These are phyloP conservation scores for Thysanoteuthis rhombus DNA, from an alignment of 2,888 invertebrate genomes.

Conservation along the genomic window DNA sequence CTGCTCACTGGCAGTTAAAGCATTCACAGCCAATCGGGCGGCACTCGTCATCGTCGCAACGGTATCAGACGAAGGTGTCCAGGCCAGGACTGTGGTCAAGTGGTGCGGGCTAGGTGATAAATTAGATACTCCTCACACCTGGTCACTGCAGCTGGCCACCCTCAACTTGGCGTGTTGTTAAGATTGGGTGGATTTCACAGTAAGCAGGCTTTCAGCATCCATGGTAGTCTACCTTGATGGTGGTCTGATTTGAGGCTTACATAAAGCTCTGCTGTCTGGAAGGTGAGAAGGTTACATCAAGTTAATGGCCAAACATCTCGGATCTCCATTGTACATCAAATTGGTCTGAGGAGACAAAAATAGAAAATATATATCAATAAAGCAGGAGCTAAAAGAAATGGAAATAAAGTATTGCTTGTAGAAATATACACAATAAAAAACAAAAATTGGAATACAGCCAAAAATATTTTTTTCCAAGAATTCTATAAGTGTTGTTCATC, in stretches of 20 bases:
- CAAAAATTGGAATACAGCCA: not conserved
- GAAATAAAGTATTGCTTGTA: not conserved
- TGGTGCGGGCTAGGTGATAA: not conserved
- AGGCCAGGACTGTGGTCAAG: not conserved
- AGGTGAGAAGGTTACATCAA: not conserved
- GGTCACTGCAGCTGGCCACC: not conserved
- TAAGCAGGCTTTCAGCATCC: slow-evolving; percentile 19
- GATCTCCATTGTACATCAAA: slow-evolving; percentile 12
- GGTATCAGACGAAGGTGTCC: not conserved
- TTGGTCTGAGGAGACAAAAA: not conserved
- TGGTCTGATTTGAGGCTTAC: too few relatives aligned
- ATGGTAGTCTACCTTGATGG: slow-evolving; percentile 1
- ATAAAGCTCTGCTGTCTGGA: not conserved
- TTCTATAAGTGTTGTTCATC: too few relatives aligned
- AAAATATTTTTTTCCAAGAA: too few relatives aligned
- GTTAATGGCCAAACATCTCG: not conserved
- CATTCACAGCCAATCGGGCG: slow-evolving; percentile 21
- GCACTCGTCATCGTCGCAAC: slow-evolving; percentile 23
- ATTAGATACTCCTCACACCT: not conserved
- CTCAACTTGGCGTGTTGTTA: slow-evolving; percentile 13
- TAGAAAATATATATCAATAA: not conserved
- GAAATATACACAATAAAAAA: too few relatives aligned
- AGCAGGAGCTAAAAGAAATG: not conserved
- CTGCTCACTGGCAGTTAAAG: slow-evolving; percentile 16
- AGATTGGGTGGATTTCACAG: not conserved